Evolutionary conservation across 2,797 vertebrate species (phyloP).

Genomic region (Leptatherina wallacei): DNA sequence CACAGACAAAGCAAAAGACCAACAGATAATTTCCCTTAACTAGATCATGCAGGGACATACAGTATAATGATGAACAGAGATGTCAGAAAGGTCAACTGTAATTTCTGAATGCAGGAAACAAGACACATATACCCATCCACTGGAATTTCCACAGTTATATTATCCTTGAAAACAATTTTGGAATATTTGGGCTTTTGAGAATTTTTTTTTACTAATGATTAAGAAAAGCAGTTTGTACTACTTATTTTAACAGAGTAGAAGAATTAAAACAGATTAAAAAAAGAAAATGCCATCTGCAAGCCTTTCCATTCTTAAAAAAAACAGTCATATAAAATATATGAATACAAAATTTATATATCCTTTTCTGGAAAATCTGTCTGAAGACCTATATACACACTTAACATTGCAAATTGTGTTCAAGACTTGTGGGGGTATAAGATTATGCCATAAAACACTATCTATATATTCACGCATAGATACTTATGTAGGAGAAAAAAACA

Average conservation of each 20-base stretch:
- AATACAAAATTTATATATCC: not conserved
- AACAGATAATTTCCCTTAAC: not conserved
- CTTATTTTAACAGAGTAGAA: not conserved
- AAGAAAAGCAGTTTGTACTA: not conserved
- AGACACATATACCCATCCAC: not conserved
- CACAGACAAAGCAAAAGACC: not conserved
- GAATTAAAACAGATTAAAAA: not conserved
- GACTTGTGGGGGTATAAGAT: not conserved
- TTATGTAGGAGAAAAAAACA: not conserved
- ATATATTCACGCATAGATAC: slow-evolving; percentile 17
- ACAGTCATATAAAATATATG: not conserved
- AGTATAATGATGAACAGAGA: not conserved
- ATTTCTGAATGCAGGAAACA: slow-evolving; percentile 6
- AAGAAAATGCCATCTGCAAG: not conserved
- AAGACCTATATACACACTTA: not conserved
- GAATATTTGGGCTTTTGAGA: not conserved
- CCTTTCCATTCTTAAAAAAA: not conserved
- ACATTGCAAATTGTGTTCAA: not conserved
- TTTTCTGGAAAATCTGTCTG: not conserved
- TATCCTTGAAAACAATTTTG: not conserved
- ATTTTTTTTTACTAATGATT: too few relatives aligned
- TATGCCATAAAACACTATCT: not conserved
- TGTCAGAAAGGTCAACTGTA: slow-evolving; percentile 3
- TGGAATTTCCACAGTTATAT: not conserved
- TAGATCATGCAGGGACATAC: not conserved